phyloP scores from a whole-genome alignment of 2,113 vertebrate species.

The Saguinus midas region DNA sequence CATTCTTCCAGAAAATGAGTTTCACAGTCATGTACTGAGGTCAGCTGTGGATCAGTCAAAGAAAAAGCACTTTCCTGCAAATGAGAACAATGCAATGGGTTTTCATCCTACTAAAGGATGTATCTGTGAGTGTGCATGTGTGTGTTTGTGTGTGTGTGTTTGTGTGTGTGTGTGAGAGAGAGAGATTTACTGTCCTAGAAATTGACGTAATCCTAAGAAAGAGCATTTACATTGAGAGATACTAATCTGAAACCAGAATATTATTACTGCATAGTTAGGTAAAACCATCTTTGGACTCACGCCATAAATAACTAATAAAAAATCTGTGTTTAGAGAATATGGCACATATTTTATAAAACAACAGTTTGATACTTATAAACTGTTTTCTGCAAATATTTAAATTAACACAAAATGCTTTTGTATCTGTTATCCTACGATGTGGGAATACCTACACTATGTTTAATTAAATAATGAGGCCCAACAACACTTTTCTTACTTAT shows the following conservation, averaged over 20 bases:
- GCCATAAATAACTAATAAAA: constrained; percentile 50
- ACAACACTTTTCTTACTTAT: not conserved
- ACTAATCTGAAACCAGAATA: not conserved
- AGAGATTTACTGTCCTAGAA: not conserved
- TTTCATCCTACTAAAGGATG: not conserved
- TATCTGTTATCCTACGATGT: constrained; percentile 17
- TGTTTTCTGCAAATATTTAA: constrained; percentile 62
- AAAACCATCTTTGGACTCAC: not conserved
- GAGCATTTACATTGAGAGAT: not conserved
- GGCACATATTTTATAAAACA: constrained; percentile 21
- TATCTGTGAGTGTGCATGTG: not conserved
- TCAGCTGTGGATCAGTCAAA: not conserved
- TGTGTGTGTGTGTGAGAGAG: not conserved
- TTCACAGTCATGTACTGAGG: not conserved
- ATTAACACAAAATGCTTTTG: constrained; percentile 30
- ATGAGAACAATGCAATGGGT: not conserved
- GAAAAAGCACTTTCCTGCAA: not conserved
- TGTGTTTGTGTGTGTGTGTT: accelerated
- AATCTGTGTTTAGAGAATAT: constrained; percentile 38
- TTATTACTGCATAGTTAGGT: not conserved
- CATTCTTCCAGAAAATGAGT: not conserved
- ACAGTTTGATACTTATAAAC: constrained; percentile 38
- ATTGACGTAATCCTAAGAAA: not conserved
- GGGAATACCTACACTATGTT: not conserved
- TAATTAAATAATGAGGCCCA: not conserved